phyloP scores from a whole-genome alignment of 2,888 invertebrate species.

The Deilephila porcellus region DNA sequence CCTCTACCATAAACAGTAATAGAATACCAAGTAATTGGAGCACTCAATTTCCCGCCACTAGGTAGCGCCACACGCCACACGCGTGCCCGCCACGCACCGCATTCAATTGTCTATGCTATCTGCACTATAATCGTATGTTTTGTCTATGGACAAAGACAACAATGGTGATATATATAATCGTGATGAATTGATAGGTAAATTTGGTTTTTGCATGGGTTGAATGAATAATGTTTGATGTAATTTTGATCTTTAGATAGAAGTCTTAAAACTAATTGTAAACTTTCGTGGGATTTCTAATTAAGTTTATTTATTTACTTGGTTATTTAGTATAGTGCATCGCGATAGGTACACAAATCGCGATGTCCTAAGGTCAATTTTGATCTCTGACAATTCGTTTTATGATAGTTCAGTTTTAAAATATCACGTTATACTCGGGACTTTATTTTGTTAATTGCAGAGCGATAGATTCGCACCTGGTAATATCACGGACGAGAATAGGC shows the following conservation, averaged over 20 bases:
- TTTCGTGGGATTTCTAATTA: no score
- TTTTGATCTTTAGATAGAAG: background rate
- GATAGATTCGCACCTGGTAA: no score
- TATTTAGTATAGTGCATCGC: no score
- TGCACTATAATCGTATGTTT: constrained; percentile 66
- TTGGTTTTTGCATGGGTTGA: constrained; percentile 28
- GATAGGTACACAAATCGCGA: no score
- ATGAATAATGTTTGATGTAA: background rate
- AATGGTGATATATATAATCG: constrained; percentile 6
- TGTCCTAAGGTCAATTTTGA: no score
- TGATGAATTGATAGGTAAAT: constrained; percentile 23
- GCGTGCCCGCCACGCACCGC: constrained; percentile 59
- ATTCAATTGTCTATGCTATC: constrained; percentile 73
- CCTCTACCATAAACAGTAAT: constrained; percentile 42
- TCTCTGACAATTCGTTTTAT: no score
- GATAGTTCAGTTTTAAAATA: no score
- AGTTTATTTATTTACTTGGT: no score
- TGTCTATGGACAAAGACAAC: constrained; percentile 51
- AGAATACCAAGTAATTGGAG: constrained; percentile 80
- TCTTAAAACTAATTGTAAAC: no score
- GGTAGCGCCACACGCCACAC: constrained; percentile 43
- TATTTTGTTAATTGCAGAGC: no score
- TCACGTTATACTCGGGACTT: no score
- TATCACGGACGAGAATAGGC: no score
- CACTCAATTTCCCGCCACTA: constrained; percentile 82